Conservation (phyloP, 2,797 vertebrate species). For the Gymnothorax reevesii region DNA sequence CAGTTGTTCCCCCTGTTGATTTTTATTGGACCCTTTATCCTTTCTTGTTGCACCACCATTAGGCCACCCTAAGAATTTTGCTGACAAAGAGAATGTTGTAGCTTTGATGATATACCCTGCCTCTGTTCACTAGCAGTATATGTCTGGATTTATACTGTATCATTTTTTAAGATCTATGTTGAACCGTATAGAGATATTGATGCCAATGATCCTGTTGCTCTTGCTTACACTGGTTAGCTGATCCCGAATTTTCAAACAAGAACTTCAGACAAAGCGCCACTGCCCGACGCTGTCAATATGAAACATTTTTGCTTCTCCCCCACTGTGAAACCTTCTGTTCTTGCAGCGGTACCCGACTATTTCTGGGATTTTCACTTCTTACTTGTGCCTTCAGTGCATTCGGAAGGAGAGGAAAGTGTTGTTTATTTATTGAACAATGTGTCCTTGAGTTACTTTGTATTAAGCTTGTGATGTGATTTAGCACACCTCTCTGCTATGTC, state of each 20-base stretch:
- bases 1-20: too few species aligned
- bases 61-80: too few species aligned
- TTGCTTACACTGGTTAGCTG: neutral
- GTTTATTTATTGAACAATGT: neutral
- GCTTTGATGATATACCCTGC: too few species aligned
- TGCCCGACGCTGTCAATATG: neutral
- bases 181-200: neutral
- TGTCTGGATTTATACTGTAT: too few species aligned
- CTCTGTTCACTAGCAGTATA: too few species aligned
- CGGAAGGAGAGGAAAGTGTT: neutral
- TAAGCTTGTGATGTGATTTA: neutral
- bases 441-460: constrained; percentile 3
- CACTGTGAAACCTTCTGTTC: neutral
- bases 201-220: neutral
- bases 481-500: neutral
- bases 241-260: neutral
- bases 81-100: too few species aligned
- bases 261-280: neutral
- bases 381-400: neutral
- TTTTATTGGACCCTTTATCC: too few species aligned
- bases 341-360: too few species aligned
- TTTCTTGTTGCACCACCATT: too few species aligned
- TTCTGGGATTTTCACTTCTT: neutral
- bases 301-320: neutral
- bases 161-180: neutral